A percentile compares a stretch with the other conserved stretches of the same genome.
These are phyloP conservation scores for Ptychoptera albimana DNA, from an alignment of 2,888 invertebrate genomes.

Conservation along the genomic window DNA sequence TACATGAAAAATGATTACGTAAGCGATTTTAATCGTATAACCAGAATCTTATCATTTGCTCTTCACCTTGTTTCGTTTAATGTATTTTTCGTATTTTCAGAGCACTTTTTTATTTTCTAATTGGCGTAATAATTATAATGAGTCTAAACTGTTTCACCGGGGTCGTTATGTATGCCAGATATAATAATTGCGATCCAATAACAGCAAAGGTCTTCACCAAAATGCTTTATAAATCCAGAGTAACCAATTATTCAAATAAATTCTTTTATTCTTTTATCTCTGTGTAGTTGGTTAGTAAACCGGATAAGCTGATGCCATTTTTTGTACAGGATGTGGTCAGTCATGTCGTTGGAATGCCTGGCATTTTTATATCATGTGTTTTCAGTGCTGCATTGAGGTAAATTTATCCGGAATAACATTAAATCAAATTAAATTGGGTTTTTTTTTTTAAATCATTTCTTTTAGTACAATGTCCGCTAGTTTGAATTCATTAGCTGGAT, in stretches of 20 bases:
- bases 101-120: slow-evolving; percentile 35
- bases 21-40: too few species aligned
- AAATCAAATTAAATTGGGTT: background rate
- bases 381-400: slow-evolving; percentile 8
- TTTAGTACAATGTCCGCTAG: slow-evolving; percentile 3
- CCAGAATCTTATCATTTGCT: too few species aligned
- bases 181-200: slow-evolving; percentile 42
- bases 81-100: slow-evolving; percentile 22
- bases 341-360: slow-evolving; percentile 5
- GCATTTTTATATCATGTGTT: slow-evolving; percentile 6
- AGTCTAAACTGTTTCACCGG: slow-evolving; percentile 42
- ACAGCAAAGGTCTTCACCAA: slow-evolving; percentile 14
- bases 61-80: background rate
- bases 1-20: too few species aligned
- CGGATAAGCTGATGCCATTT: slow-evolving; percentile 24
- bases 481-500: slow-evolving; percentile 1
- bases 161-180: slow-evolving; percentile 38
- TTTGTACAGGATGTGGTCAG: slow-evolving; percentile 5
- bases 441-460: too few species aligned
- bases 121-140: slow-evolving; percentile 38
- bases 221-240: too few species aligned
- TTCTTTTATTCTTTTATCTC: too few species aligned
- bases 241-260: too few species aligned
- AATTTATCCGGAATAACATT: background rate
- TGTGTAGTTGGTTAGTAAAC: slow-evolving; percentile 14